These are phyloP conservation scores for Sphenopsis melanotis DNA, from an alignment of 2,797 vertebrate genomes.

Conservation along the genomic window DNA sequence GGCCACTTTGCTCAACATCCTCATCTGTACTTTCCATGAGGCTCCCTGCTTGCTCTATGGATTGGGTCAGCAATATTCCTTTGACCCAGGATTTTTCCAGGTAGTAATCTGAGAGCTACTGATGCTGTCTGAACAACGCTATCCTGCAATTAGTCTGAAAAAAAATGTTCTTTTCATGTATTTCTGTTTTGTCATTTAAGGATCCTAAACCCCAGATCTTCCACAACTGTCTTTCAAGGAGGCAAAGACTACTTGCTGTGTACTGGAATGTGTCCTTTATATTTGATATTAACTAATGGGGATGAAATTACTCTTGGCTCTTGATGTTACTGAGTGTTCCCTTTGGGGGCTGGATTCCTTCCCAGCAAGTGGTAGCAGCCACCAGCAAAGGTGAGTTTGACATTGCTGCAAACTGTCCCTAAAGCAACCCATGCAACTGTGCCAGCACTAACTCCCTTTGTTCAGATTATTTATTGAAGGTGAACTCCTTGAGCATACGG, in stretches of 20 bases:
- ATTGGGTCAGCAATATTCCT: background rate
- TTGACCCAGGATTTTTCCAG: background rate
- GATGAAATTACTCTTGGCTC: background rate
- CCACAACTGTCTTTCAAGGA: background rate
- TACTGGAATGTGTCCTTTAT: constrained; percentile 3
- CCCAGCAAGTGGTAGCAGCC: constrained; percentile 45
- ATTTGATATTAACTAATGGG: constrained; percentile 51
- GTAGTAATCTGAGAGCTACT: background rate
- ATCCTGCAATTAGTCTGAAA: background rate
- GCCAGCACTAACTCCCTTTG: constrained; percentile 21
- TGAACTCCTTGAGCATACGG: constrained; percentile 23
- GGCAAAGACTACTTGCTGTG: background rate
- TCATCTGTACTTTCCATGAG: background rate
- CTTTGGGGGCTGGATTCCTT: constrained; percentile 45
- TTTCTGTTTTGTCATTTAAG: background rate
- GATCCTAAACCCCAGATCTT: background rate
- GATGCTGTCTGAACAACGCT: background rate
- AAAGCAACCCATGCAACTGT: background rate
- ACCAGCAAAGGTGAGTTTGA: constrained; percentile 58
- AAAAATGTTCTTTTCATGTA: background rate
- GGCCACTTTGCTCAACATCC: background rate
- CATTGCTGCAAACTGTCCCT: constrained; percentile 57
- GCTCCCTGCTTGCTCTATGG: background rate
- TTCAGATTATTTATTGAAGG: constrained; percentile 31
- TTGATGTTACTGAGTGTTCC: constrained; percentile 35